A percentile compares a stretch with the other conserved stretches of the same genome.
Conservation (phyloP, 92 coral and sea anemone species). For the Epizoanthus rinbou region DNA sequence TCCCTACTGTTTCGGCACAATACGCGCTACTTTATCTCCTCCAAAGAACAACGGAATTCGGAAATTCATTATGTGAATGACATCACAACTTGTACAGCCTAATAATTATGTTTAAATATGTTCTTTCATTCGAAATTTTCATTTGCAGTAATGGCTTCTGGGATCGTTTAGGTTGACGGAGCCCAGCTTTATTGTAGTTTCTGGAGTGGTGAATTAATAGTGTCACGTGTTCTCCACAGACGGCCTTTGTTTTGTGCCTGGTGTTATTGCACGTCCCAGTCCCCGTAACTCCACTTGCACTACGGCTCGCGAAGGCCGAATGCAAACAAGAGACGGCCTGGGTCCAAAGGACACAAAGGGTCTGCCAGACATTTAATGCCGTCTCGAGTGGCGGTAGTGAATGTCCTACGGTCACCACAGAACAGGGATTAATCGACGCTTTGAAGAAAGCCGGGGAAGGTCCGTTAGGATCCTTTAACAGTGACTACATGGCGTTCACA, state of each 20-base stretch:
- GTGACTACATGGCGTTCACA: conserved; percentile 46
- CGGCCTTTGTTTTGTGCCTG: background rate
- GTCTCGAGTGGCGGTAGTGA: background rate
- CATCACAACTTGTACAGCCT: no score
- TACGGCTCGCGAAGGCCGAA: background rate
- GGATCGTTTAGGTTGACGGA: no score
- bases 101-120: no score
- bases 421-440: background rate
- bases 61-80: no score
- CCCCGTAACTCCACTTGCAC: background rate
- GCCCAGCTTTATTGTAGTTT: no score
- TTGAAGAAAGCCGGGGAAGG: conserved; percentile 27
- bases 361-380: background rate
- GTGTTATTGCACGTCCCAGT: background rate
- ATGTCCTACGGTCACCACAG: background rate
- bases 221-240: background rate
- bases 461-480: conserved; percentile 44
- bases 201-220: no score
- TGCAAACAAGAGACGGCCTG: background rate
- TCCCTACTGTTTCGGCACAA: no score
- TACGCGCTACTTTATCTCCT: no score
- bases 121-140: no score
- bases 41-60: no score
- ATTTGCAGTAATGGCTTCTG: no score
- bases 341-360: background rate